Evolutionary conservation across 2,888 invertebrate genomes (phyloP), one percentile per base, ranked within the genome.

Genomic region (Acronicta leporina): DNA sequence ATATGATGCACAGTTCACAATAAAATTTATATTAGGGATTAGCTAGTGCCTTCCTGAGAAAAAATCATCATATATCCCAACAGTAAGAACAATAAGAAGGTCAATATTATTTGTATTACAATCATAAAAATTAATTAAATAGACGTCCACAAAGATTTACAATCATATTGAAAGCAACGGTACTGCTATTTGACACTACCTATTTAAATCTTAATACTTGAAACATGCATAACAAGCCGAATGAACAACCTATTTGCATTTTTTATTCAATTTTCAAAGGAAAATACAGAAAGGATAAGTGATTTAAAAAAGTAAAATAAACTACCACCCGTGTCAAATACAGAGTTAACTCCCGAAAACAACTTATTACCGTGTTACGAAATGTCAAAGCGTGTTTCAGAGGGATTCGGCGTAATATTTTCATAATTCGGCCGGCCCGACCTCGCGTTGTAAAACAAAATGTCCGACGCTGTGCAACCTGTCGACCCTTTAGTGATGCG

Each of bases 401-500:
- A 66, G 72, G 73, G 78, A 74, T 73, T 70, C 57, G 62, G 60
- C 68, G 71, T 79, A 79, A 82, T 82, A 82, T 86, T 84, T 85
- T 82, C 77, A 81, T 81, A 82, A 82, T 82, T 82, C 71, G 75
- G 69, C 67, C 68, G 68, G 76, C 68, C 78, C 79, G 73, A 79
- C 74, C 78, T 82, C 77, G 74, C 68, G 80, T 74, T 86, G 86
- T 87, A 85, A 85, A 88, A 89, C 88, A 89, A 87, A 89, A 89
- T 89, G 86, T 87, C 87, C 82, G 83, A 81, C 79, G 83, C 82
- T 80, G 76, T 80, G 81, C 83, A 84, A 86, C 81, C 85, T 86
- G 86, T 84, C 81, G 79, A 81, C 77, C 63, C 60, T 63, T 54
- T 83, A 85, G 86, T 80, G 83, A 77, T 78, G 86, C 69, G 63